These are phyloP conservation scores for Antitype chi DNA, from an alignment of 2,888 invertebrate species.

Conservation along the genomic window DNA sequence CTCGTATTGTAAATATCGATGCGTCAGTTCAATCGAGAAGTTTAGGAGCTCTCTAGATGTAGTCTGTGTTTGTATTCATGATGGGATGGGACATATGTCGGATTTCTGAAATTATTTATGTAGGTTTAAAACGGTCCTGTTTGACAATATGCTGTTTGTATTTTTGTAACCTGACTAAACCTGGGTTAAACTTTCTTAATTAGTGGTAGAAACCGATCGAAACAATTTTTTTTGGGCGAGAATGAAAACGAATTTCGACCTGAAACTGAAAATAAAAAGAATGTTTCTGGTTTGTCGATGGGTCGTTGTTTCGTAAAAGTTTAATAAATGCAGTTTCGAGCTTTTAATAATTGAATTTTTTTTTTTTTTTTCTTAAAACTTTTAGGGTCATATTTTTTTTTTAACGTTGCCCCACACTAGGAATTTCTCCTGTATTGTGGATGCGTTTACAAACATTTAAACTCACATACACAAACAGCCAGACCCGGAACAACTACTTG, in stretches of 20 bases:
- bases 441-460: too few species aligned
- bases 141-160: background rate
- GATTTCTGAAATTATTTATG: background rate
- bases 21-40: conserved; percentile 19
- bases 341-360: background rate
- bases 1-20: conserved; percentile 54
- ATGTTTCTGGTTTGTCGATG: background rate
- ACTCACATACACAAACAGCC: too few species aligned
- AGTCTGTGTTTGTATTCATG: background rate
- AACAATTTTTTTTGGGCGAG: background rate
- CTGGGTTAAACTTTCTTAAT: background rate
- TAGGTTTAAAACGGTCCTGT: too few species aligned
- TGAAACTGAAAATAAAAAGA: background rate
- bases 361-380: too few species aligned
- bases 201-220: background rate
- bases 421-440: too few species aligned
- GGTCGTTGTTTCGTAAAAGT: background rate
- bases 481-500: too few species aligned
- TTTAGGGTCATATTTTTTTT: too few species aligned
- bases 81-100: background rate
- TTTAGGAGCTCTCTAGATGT: background rate
- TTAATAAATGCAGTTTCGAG: background rate
- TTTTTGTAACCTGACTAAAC: background rate
- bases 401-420: too few species aligned
- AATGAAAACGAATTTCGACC: too few species aligned